Conservation (phyloP, 2,113 vertebrate genomes). For the Perca flavescens region DNA sequence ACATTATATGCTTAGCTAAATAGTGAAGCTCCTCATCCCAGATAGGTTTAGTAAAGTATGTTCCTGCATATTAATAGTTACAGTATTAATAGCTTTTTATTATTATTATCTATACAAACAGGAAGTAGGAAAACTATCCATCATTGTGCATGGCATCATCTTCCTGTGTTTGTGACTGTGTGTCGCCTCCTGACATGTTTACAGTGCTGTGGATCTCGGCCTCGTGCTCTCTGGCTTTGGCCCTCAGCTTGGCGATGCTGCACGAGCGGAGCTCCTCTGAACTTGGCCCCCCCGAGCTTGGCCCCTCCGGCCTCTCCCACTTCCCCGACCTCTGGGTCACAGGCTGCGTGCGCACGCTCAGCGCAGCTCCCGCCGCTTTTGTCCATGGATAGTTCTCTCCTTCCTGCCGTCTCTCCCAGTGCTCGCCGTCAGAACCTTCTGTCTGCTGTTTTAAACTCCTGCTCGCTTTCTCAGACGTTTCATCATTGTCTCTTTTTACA, state of each 20-base stretch:
- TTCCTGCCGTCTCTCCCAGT: slow-evolving; percentile 71
- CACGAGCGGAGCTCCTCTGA: slow-evolving; percentile 82
- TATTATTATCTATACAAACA: slow-evolving; percentile 59
- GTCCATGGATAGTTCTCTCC: slow-evolving; percentile 67
- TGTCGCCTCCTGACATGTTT: slow-evolving; percentile 66
- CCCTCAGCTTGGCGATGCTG: slow-evolving; percentile 86
- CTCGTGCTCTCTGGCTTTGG: slow-evolving; percentile 86
- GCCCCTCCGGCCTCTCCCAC: slow-evolving; percentile 58
- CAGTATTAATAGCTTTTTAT: not conserved
- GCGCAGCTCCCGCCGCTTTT: slow-evolving; percentile 21
- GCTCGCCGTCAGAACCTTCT: slow-evolving; percentile 63
- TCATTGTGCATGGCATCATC: slow-evolving; percentile 60
- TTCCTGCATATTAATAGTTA: not conserved
- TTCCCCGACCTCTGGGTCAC: slow-evolving; percentile 45
- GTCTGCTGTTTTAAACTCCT: slow-evolving; percentile 46
- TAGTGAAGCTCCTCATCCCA: slow-evolving; percentile 2
- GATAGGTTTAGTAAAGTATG: not conserved
- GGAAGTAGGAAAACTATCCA: slow-evolving; percentile 65
- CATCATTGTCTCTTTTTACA: slow-evolving; percentile 55
- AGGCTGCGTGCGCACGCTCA: slow-evolving; percentile 17
- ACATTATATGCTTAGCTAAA: slow-evolving; percentile 12
- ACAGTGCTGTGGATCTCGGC: slow-evolving; percentile 83
- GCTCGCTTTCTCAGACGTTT: slow-evolving; percentile 13
- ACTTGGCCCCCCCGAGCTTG: slow-evolving; percentile 64
- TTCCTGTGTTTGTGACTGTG: slow-evolving; percentile 66